phyloP scores from a whole-genome alignment of 2,888 invertebrate genomes.

The Pseudolycoriella hygida region DNA sequence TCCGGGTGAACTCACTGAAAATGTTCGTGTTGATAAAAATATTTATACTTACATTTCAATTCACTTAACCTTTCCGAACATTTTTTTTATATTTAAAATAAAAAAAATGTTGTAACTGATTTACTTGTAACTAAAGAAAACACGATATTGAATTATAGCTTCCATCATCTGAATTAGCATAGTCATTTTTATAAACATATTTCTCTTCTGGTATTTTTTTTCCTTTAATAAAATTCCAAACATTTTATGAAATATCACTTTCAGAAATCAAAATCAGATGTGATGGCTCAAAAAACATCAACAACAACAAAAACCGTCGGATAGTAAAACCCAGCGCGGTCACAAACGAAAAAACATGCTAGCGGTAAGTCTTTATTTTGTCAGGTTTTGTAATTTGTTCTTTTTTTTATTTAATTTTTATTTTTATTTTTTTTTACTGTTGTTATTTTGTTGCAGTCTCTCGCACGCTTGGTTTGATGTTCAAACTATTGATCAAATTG shows the following conservation, averaged over 20 bases:
- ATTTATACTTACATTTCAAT: too few relatives aligned
- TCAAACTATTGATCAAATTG: conserved; percentile 4
- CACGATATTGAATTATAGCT: too few relatives aligned
- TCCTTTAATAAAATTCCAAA: too few relatives aligned
- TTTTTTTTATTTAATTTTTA: not conserved
- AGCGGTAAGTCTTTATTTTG: conserved; percentile 4
- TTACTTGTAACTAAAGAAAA: too few relatives aligned
- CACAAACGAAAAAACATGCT: not conserved
- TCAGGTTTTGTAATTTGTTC: conserved; percentile 3
- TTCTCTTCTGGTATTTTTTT: too few relatives aligned
- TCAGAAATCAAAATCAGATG: not conserved
- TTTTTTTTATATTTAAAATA: too few relatives aligned
- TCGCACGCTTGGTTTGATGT: conserved; percentile 4
- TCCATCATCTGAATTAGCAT: too few relatives aligned
- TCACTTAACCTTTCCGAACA: too few relatives aligned
- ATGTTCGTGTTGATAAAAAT: too few relatives aligned
- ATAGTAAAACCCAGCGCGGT: not conserved
- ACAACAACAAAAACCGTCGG: not conserved
- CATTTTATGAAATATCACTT: not conserved
- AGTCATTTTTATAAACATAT: too few relatives aligned
- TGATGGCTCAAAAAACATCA: conserved; percentile 1
- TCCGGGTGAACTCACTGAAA: too few relatives aligned
- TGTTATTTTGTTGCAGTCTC: conserved; percentile 1
- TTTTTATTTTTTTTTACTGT: not conserved
- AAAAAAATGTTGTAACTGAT: too few relatives aligned